Evolutionary conservation across 2,888 invertebrate species (phyloP), one percentile per base, ranked within the genome.

Genomic region (Papilio elwesi): DNA sequence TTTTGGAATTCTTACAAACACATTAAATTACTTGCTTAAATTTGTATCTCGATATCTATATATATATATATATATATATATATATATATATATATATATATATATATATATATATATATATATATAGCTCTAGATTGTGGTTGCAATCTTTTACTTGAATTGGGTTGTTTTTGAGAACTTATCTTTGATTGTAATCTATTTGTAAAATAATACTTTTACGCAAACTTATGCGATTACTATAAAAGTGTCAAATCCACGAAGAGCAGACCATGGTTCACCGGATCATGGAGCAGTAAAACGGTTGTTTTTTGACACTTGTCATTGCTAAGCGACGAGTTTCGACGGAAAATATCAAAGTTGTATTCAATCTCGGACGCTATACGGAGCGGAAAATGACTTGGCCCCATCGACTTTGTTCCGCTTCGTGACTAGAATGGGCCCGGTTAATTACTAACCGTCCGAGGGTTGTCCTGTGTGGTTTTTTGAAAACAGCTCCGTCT

Each of bases 261-360:
- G 68, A 48, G 49, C n/a, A 48, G 57, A 53, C 15, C 16, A 57
- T 77, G 77, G 74, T 75, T 77, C 76, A 75, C 74, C 80, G 80
- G 79, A 77, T 81, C 80, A 85, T 80, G 78, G 79, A 77, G 74
- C 79, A 74, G 68, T 69, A 77, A 80, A 82, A 82, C 78, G 78
- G 77, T 76, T 76, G 75, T 82, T 84, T 82, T 83, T 83, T 80
- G 78, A 80, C 78, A 78, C 78, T 78, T 74, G 75, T 80, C 77
- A 77, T 75, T 78, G 72, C 75, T 76, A 75, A 74, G 73, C 69
- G 70, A 15, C 53, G 70, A 74, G 73, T 65, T 67, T 74, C 51
- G 71, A 71, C 48, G 73, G 77, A 79, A 81, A 81, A 83, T 82
- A 82, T 81, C 78, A 78, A 81, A 82, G 79, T 83, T 82, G 82